These are phyloP conservation scores for Oryzias sinensis DNA, from an alignment of 2,797 vertebrate species.

Conservation along the genomic window DNA sequence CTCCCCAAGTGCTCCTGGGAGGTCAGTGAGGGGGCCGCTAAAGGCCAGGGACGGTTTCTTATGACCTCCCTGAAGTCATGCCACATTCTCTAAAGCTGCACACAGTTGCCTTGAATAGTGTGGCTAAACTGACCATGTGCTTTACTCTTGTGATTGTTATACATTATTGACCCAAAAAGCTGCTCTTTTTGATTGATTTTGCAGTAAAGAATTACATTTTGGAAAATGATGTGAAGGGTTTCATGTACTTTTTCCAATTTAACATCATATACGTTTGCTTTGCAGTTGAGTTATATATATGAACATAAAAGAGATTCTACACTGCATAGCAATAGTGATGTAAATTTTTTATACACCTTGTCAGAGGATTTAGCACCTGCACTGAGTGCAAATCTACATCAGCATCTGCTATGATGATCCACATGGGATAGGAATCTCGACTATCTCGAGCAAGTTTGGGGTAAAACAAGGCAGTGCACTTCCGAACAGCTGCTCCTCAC, in stretches of 20 bases:
- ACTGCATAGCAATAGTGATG: constrained; percentile 1
- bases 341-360: constrained; percentile 15
- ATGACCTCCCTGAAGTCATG: constrained; percentile 56
- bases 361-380: constrained; percentile 37
- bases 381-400: constrained; percentile 41
- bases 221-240: too few relatives aligned
- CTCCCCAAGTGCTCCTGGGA: constrained; percentile 29
- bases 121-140: constrained; percentile 12
- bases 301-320: background rate
- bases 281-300: too few relatives aligned
- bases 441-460: constrained; percentile 52
- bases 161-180: constrained; percentile 16
- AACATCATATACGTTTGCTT: too few relatives aligned
- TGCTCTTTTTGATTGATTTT: background rate
- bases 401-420: constrained; percentile 47
- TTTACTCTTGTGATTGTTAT: constrained; percentile 8
- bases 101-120: constrained; percentile 63
- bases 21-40: constrained; percentile 41
- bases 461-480: constrained; percentile 43
- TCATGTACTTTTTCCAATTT: too few relatives aligned
- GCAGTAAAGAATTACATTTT: background rate
- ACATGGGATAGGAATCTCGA: constrained; percentile 33
- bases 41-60: constrained; percentile 70
- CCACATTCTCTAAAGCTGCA: constrained; percentile 46
- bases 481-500: constrained; percentile 50